Percentiles rank a stretch among this genome's conserved stretches.
These are phyloP conservation scores for Homalodisca vitripennis DNA, from an alignment of 1,140 invertebrate genomes.

Conservation along the genomic window DNA sequence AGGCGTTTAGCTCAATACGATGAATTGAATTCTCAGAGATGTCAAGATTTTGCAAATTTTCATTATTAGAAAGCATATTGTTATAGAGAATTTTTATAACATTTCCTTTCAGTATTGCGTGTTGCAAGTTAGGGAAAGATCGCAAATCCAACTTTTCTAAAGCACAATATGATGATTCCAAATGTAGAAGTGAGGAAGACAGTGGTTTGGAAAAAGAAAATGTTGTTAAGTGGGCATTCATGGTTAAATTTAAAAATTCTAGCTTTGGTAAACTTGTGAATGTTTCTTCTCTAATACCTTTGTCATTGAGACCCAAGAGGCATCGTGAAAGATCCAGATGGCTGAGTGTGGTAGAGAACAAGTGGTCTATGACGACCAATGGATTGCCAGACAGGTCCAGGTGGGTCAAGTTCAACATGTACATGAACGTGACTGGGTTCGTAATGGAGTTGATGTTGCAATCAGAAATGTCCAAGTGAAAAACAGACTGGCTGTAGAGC, in stretches of 20 bases:
- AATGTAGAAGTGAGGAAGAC: not conserved
- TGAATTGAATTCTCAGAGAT: constrained; percentile 27
- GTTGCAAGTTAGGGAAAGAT: constrained; percentile 20
- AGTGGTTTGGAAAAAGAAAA: not conserved
- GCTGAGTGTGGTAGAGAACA: not conserved
- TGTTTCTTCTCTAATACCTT: not conserved
- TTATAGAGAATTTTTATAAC: constrained; percentile 18
- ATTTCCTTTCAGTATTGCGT: constrained; percentile 22
- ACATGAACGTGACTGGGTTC: not conserved
- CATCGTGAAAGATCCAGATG: constrained; percentile 20
- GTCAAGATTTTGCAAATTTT: constrained; percentile 7
- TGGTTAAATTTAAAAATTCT: constrained; percentile 7
- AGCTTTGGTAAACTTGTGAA: constrained; percentile 13
- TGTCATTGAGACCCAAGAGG: not conserved
- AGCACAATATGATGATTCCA: constrained; percentile 25
- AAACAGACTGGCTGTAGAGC: constrained; percentile 13
- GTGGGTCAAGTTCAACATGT: not conserved
- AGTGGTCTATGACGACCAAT: not conserved
- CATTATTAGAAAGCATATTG: constrained; percentile 10
- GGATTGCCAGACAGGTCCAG: constrained; percentile 14
- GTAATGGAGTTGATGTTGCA: constrained; percentile 7
- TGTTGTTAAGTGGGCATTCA: constrained; percentile 13
- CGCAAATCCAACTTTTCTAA: constrained; percentile 8
- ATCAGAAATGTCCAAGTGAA: constrained; percentile 1
- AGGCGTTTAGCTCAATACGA: constrained; percentile 18